Conservation (phyloP, 2,888 invertebrate species). For the Brenthis daphne region DNA sequence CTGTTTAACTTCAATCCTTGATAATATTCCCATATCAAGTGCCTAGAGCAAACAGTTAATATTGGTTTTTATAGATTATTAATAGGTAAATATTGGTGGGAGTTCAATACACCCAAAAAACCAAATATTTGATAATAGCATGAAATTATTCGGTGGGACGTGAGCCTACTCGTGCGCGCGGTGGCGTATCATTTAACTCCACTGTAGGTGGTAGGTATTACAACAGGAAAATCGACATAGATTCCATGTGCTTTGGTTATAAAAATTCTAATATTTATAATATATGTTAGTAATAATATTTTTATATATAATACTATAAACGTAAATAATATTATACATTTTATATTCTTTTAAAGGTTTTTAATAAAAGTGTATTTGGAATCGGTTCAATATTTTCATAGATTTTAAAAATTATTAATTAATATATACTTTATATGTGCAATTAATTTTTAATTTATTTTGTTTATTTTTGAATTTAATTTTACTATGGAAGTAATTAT, state of each 20-base stretch:
- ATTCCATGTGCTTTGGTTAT: neutral
- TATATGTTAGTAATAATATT: no score
- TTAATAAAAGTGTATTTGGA: no score
- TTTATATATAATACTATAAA: no score
- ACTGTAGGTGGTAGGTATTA: neutral
- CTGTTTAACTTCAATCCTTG: slow-evolving; percentile 62
- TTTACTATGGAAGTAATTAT: no score
- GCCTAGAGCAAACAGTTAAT: slow-evolving; percentile 65
- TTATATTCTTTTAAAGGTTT: no score
- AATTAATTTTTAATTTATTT: no score
- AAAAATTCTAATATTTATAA: no score
- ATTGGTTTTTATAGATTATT: slow-evolving; percentile 74
- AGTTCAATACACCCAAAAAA: slow-evolving; percentile 68
- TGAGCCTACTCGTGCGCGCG: slow-evolving; percentile 17
- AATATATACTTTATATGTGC: no score
- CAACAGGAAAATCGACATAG: slow-evolving; percentile 1
- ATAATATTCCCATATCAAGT: slow-evolving; percentile 73
- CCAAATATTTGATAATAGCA: slow-evolving; percentile 56
- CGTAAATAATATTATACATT: no score
- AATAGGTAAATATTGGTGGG: slow-evolving; percentile 54
- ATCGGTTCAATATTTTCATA: no score
- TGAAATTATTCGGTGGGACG: slow-evolving; percentile 26
- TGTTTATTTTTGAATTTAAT: no score
- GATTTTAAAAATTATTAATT: no score
- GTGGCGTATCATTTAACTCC: slow-evolving; percentile 13